Evolutionary conservation across 1,140 invertebrate genomes (phyloP).

Genomic region (Cydia pomonella): DNA sequence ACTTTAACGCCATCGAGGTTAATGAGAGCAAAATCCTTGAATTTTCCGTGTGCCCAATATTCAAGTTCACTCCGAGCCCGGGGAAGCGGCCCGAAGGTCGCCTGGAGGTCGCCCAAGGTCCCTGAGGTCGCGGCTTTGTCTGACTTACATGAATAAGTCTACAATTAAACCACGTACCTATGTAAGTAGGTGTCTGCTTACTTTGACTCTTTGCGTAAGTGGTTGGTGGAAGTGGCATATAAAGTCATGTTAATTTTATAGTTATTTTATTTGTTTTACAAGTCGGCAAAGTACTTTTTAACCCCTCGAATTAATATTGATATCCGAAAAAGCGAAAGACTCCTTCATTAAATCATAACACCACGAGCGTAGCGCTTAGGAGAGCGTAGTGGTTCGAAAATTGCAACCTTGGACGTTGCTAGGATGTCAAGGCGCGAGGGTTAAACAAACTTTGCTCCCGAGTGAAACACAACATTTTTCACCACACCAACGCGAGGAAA

Average conservation of each 20-base stretch:
- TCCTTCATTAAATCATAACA: too few species aligned
- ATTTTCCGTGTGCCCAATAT: constrained; percentile 24
- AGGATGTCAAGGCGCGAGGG: too few species aligned
- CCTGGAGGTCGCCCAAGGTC: constrained; percentile 63
- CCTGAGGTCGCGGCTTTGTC: constrained; percentile 51
- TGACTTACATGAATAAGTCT: constrained; percentile 27
- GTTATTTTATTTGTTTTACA: too few species aligned
- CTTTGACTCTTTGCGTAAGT: background rate
- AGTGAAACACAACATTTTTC: too few species aligned
- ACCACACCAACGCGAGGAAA: too few species aligned
- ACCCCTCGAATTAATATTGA: too few species aligned
- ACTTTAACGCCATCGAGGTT: background rate
- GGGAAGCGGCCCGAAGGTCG: constrained; percentile 43
- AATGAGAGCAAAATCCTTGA: constrained; percentile 19
- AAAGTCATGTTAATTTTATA: background rate
- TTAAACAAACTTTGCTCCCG: too few species aligned
- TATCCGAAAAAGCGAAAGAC: too few species aligned
- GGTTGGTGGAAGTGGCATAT: background rate
- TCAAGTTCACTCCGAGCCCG: constrained; percentile 56
- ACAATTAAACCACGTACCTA: constrained; percentile 22
- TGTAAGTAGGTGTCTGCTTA: background rate
- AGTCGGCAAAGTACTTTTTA: too few species aligned
- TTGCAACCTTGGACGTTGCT: too few species aligned
- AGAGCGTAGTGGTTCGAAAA: too few species aligned
- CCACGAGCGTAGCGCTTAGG: too few species aligned